Evolutionary conservation across 2,888 invertebrate species (phyloP).

Genomic region (Drosophila villosipedis): DNA sequence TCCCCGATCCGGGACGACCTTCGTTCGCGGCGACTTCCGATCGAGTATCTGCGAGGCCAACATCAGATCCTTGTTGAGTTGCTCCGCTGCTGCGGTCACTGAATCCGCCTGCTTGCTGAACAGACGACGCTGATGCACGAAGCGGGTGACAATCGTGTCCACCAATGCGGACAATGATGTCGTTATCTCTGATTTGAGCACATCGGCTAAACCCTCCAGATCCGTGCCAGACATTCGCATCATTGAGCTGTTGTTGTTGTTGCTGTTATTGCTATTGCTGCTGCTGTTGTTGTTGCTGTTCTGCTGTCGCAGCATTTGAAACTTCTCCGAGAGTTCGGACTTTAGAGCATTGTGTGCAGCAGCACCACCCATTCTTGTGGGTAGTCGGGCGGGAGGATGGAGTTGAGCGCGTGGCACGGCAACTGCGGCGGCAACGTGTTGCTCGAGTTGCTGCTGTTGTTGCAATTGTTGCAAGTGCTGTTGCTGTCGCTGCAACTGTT

Average conservation of each 20-base stretch:
- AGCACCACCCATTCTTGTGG: slow-evolving; percentile 78
- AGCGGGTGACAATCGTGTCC: slow-evolving; percentile 94
- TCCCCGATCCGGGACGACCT: slow-evolving; percentile 83
- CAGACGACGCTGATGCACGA: slow-evolving; percentile 92
- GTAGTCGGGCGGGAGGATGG: slow-evolving; percentile 82
- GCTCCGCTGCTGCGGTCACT: slow-evolving; percentile 92
- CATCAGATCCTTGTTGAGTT: slow-evolving; percentile 93
- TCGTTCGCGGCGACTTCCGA: slow-evolving; percentile 91
- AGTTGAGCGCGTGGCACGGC: slow-evolving; percentile 74
- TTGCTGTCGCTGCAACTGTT: slow-evolving; percentile 85
- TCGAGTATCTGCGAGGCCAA: slow-evolving; percentile 93
- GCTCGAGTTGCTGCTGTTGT: slow-evolving; percentile 85
- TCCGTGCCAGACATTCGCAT: slow-evolving; percentile 91
- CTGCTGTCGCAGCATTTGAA: slow-evolving; percentile 89
- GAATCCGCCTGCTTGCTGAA: slow-evolving; percentile 91
- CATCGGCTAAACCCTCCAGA: slow-evolving; percentile 95
- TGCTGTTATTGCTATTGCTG: slow-evolving; percentile 86
- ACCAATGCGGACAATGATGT: slow-evolving; percentile 93
- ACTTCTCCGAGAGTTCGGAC: slow-evolving; percentile 91
- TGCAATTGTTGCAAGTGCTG: slow-evolving; percentile 85
- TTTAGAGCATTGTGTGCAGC: slow-evolving; percentile 86
- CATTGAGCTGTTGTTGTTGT: slow-evolving; percentile 88
- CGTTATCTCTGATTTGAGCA: slow-evolving; percentile 95
- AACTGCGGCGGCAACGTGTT: slow-evolving; percentile 61
- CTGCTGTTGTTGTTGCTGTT: slow-evolving; percentile 85